Evolutionary conservation across 92 coral and sea anemone species (phyloP).

Genomic region (Zoanthus sociatus): DNA sequence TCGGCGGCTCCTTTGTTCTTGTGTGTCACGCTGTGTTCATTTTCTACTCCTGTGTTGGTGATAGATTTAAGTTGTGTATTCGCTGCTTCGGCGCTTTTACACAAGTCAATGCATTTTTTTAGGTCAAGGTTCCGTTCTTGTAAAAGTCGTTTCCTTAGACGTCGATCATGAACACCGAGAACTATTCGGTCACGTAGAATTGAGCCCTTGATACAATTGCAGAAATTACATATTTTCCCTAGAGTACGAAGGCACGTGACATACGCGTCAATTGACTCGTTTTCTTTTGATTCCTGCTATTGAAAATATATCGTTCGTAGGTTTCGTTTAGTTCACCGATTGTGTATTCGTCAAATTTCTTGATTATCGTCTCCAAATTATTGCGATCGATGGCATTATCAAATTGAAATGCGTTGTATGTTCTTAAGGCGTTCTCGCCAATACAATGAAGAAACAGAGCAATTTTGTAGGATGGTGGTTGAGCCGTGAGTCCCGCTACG

Average conservation of each 20-base stretch:
- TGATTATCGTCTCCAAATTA: constrained; percentile 19
- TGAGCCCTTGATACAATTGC: constrained; percentile 47
- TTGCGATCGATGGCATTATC: constrained; percentile 11
- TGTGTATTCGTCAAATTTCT: constrained; percentile 42
- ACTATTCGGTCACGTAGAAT: constrained; percentile 26
- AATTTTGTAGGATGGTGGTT: constrained; percentile 18
- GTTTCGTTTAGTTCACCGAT: constrained; percentile 53
- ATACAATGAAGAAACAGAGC: constrained; percentile 44
- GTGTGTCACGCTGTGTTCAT: constrained; percentile 32
- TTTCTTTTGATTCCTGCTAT: constrained; percentile 24
- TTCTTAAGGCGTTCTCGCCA: constrained; percentile 39
- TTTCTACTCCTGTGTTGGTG: constrained; percentile 7
- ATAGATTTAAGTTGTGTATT: neutral
- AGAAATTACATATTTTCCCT: constrained; percentile 44
- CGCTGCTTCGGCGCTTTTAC: neutral
- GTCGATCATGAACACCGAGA: neutral
- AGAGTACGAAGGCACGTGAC: constrained; percentile 41
- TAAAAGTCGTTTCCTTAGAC: neutral
- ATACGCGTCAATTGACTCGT: constrained; percentile 24
- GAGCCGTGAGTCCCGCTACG: constrained; percentile 29
- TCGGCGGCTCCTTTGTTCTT: neutral
- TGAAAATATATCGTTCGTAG: constrained; percentile 38
- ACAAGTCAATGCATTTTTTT: constrained; percentile 12
- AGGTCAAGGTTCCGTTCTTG: neutral
- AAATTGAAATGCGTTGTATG: constrained; percentile 40